phyloP scores from a whole-genome alignment of 2,888 invertebrate genomes.

The Troides aeacus region DNA sequence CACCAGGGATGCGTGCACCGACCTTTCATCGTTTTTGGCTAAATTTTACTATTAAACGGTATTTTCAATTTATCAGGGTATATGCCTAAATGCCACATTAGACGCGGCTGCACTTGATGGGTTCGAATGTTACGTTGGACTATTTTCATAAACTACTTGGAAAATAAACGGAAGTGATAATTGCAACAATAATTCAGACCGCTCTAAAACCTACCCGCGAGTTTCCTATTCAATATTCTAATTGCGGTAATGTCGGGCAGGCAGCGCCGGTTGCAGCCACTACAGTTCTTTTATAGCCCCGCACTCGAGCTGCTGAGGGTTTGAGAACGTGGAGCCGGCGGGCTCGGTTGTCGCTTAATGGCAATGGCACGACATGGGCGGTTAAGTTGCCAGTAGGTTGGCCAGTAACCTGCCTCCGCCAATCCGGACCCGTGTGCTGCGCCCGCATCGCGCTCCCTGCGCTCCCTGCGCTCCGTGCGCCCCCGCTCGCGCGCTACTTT shows the following conservation, averaged over 20 bases:
- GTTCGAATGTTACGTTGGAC: no score
- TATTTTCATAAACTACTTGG: no score
- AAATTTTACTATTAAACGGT: not conserved
- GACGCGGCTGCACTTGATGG: no score
- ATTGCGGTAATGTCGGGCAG: no score
- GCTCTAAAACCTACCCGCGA: no score
- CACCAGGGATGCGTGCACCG: not conserved
- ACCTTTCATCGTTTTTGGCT: not conserved
- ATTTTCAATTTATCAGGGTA: not conserved
- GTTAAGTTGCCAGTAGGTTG: conserved; percentile 5
- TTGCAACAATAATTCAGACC: no score
- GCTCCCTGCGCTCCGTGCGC: no score
- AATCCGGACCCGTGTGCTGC: not conserved
- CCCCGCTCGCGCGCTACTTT: not conserved
- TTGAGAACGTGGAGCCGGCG: not conserved
- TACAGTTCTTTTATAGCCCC: not conserved
- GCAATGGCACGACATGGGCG: not conserved
- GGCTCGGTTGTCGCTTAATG: conserved; percentile 3
- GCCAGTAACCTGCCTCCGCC: conserved; percentile 4
- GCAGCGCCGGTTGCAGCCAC: no score
- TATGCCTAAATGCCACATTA: no score
- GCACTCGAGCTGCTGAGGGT: not conserved
- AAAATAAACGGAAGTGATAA: no score
- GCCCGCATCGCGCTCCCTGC: not conserved
- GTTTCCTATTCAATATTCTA: no score